These are phyloP conservation scores for Asteroscopus sphinx DNA, from an alignment of 2,888 invertebrate species.

Conservation along the genomic window DNA sequence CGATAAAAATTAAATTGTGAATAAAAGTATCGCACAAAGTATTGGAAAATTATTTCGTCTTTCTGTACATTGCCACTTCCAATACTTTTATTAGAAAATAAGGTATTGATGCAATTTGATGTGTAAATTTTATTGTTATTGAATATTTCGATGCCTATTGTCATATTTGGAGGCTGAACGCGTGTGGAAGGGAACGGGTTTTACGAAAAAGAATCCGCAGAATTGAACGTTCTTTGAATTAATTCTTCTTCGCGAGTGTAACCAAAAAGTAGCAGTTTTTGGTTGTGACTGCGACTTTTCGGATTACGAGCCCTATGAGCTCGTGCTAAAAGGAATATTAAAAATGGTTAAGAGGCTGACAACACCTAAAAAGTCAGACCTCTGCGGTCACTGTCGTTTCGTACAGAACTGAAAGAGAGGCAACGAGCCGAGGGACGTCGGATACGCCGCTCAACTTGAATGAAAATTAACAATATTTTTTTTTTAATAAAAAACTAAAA, in stretches of 20 bases:
- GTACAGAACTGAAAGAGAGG: too few relatives aligned
- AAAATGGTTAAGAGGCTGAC: too few relatives aligned
- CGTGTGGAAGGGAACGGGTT: slow-evolving; percentile 43
- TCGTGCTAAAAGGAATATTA: slow-evolving; percentile 18
- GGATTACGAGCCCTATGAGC: slow-evolving; percentile 9
- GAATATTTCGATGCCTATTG: slow-evolving; percentile 63
- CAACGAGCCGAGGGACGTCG: too few relatives aligned
- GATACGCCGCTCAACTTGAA: too few relatives aligned
- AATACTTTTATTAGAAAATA: slow-evolving; percentile 59
- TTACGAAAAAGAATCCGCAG: too few relatives aligned
- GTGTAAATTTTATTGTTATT: slow-evolving; percentile 64
- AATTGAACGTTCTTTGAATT: too few relatives aligned
- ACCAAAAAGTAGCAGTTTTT: background rate
- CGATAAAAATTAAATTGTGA: slow-evolving; percentile 30
- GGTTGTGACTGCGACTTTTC: background rate
- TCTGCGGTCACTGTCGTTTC: too few relatives aligned
- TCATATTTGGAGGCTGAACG: slow-evolving; percentile 42
- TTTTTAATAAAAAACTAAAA: too few relatives aligned
- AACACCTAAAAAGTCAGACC: too few relatives aligned
- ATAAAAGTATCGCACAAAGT: slow-evolving; percentile 54
- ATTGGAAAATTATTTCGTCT: slow-evolving; percentile 45
- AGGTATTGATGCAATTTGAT: slow-evolving; percentile 66
- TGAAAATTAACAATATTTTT: too few relatives aligned
- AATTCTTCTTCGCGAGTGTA: too few relatives aligned
- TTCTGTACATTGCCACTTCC: slow-evolving; percentile 62